Conservation (phyloP, 1,140 invertebrate genomes). For the Drosophila teissieri region DNA sequence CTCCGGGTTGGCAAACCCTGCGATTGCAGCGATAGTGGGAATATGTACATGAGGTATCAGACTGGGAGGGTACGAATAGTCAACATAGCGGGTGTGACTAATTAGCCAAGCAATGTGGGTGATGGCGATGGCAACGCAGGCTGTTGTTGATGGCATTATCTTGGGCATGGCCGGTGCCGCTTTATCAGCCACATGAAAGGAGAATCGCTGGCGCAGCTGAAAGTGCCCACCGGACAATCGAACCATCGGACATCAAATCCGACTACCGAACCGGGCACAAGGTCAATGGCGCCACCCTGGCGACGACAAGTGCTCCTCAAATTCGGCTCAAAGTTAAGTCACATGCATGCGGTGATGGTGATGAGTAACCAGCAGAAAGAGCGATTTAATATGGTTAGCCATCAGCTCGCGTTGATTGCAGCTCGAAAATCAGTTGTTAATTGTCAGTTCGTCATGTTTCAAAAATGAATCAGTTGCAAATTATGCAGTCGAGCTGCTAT, state of each 20-base stretch:
- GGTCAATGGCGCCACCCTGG: slow-evolving; percentile 48
- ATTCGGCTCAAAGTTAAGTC: slow-evolving; percentile 22
- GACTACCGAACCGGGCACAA: slow-evolving; percentile 19
- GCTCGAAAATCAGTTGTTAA: slow-evolving; percentile 58
- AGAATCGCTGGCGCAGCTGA: slow-evolving; percentile 29
- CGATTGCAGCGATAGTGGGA: slow-evolving; percentile 5
- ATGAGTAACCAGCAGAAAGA: slow-evolving; percentile 31
- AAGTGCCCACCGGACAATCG: slow-evolving; percentile 13
- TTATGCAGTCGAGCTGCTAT: slow-evolving; percentile 8
- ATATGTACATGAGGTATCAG: background rate
- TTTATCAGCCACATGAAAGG: slow-evolving; percentile 47
- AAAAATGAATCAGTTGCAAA: slow-evolving; percentile 59
- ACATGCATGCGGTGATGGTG: slow-evolving; percentile 20
- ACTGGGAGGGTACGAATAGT: background rate
- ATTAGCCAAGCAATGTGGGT: slow-evolving; percentile 39
- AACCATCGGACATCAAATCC: slow-evolving; percentile 13
- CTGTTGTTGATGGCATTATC: slow-evolving; percentile 64
- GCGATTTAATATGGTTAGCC: slow-evolving; percentile 2
- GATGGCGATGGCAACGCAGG: slow-evolving; percentile 35
- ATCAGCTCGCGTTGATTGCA: slow-evolving; percentile 45
- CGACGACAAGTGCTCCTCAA: slow-evolving; percentile 16
- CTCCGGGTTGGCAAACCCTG: slow-evolving; percentile 18
- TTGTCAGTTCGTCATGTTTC: slow-evolving; percentile 56
- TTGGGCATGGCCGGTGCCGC: slow-evolving; percentile 39
- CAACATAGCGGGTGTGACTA: slow-evolving; percentile 44